phyloP scores from a whole-genome alignment of 2,888 invertebrate genomes.

The Melinaea menophilus region DNA sequence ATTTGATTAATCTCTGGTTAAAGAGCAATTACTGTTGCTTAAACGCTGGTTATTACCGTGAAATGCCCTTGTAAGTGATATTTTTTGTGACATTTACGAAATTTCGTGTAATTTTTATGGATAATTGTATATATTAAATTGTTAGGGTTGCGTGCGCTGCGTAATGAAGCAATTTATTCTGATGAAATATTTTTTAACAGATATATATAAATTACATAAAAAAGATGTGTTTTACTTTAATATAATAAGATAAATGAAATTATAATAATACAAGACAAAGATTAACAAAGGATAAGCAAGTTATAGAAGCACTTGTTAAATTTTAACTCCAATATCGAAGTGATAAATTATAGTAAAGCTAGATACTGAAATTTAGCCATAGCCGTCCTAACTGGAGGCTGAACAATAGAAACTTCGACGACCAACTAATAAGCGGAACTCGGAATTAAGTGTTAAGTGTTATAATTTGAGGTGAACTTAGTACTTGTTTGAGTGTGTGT shows the following conservation, averaged over 20 bases:
- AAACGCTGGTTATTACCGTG: conserved; percentile 9
- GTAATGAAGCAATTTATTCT: too few relatives aligned
- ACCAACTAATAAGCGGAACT: conserved; percentile 40
- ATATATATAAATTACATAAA: too few relatives aligned
- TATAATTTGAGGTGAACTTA: conserved; percentile 30
- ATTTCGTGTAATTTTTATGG: too few relatives aligned
- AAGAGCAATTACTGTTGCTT: conserved; percentile 2
- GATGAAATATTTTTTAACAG: too few relatives aligned
- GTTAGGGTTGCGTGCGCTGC: too few relatives aligned
- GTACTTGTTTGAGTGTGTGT: conserved; percentile 18
- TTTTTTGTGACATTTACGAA: conserved; percentile 16
- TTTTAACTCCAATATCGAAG: conserved; percentile 24
- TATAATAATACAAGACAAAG: too few relatives aligned
- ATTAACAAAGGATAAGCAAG: not conserved
- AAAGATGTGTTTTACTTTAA: too few relatives aligned
- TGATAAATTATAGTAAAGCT: conserved; percentile 26
- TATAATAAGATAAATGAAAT: too few relatives aligned
- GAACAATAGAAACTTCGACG: conserved; percentile 40
- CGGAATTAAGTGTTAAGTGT: conserved; percentile 40
- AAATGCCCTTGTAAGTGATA: conserved; percentile 21
- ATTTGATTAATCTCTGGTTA: conserved; percentile 7
- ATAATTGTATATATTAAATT: too few relatives aligned
- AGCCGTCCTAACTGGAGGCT: conserved; percentile 29
- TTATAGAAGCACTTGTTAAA: conserved; percentile 13
- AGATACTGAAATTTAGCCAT: conserved; percentile 35